Conservation (phyloP, 2,888 invertebrate genomes). For the Ischnus inquisitorius region DNA sequence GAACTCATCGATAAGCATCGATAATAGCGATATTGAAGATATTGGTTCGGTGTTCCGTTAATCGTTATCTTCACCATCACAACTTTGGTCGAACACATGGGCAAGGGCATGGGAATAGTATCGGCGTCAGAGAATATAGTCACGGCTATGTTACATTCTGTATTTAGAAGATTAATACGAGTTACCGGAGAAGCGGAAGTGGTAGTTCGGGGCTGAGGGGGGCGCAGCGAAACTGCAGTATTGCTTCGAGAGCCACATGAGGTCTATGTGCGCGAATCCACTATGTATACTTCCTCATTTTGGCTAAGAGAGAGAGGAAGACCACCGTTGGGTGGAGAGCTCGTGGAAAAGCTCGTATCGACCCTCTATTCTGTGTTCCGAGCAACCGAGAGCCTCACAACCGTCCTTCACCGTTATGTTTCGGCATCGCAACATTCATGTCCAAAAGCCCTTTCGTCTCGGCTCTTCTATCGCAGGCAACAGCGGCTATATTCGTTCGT, state of each 20-base stretch:
- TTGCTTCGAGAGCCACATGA: slow-evolving; percentile 18
- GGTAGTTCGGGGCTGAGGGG: not conserved
- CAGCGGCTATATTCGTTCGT: not conserved
- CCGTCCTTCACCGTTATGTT: slow-evolving; percentile 29
- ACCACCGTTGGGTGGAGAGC: not conserved
- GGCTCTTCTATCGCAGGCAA: not conserved
- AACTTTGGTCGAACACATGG: not conserved
- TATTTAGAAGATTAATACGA: not conserved
- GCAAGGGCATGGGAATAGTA: not conserved
- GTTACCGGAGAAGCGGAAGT: slow-evolving; percentile 2
- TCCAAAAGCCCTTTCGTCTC: slow-evolving; percentile 24
- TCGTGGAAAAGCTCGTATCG: slow-evolving; percentile 48
- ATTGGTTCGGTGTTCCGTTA: not conserved
- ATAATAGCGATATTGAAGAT: not conserved
- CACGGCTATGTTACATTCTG: not conserved
- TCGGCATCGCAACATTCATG: slow-evolving; percentile 39
- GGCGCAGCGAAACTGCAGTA: slow-evolving; percentile 22
- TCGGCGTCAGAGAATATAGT: not conserved
- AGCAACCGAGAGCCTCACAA: not conserved
- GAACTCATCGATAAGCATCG: not conserved
- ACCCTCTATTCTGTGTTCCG: slow-evolving; percentile 27
- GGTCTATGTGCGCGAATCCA: slow-evolving; percentile 4
- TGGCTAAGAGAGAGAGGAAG: slow-evolving; percentile 10
- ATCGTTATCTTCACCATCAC: not conserved
- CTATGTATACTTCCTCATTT: slow-evolving; percentile 22